These are phyloP conservation scores for Rallus crepitans DNA, from an alignment of 2,797 vertebrate species.

Conservation along the genomic window DNA sequence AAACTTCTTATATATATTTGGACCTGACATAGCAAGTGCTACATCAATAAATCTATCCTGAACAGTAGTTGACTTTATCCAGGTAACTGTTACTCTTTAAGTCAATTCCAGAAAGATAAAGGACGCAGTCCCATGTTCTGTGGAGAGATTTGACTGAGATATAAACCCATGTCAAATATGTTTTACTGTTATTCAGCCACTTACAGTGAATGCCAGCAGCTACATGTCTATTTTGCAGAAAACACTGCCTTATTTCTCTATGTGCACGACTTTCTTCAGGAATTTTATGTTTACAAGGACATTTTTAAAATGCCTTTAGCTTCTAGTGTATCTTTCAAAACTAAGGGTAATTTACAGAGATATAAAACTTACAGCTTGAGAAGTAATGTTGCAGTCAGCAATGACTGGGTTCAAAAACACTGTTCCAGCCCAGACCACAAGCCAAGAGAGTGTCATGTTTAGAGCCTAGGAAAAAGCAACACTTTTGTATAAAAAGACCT, in stretches of 20 bases:
- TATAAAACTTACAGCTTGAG: slow-evolving; percentile 74
- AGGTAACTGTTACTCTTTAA: not conserved
- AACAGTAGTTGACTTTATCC: not conserved
- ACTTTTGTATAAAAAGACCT: not conserved
- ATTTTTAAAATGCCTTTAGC: not conserved
- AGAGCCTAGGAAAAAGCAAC: slow-evolving; percentile 50
- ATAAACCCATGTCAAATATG: not conserved
- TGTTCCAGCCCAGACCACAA: slow-evolving; percentile 52
- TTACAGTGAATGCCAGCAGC: not conserved
- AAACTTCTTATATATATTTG: not conserved
- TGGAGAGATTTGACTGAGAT: not conserved
- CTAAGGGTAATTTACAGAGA: not conserved
- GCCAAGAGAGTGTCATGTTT: slow-evolving; percentile 68
- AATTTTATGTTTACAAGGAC: not conserved
- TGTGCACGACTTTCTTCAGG: not conserved
- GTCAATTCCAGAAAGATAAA: not conserved
- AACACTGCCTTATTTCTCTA: not conserved
- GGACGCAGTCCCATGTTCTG: not conserved
- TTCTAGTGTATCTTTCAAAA: not conserved
- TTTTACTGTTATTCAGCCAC: not conserved
- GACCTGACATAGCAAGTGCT: not conserved
- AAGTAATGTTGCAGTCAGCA: slow-evolving; percentile 49
- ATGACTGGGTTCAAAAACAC: slow-evolving; percentile 31
- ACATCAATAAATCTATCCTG: not conserved
- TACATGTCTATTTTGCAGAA: not conserved